Evolutionary conservation across 2,797 vertebrate species (phyloP), one percentile per base, ranked within the genome.

Genomic region (Lepidocolaptes lacrymiger): DNA sequence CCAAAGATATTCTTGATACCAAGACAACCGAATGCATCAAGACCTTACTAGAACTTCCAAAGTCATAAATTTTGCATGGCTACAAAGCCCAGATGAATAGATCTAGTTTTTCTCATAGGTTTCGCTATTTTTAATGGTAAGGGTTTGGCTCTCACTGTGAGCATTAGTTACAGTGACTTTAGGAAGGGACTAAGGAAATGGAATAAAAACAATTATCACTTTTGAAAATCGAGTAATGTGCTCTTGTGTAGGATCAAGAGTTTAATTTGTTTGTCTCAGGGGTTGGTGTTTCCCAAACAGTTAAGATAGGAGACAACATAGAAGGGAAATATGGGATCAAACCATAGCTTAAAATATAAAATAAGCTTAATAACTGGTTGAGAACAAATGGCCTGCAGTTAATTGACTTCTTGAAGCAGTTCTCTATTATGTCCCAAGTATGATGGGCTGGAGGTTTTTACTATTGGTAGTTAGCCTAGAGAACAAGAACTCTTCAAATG

Each of bases 111-210:
- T 66, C 9, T 83, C 27, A 6, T 4, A 67, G 9, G 5, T 56
- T 68, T 88, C 68, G 6, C 10, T 68, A 1, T 15, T 67, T 84
- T 63, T 59, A 30, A 54, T 36, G 32, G 5, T 26, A 56, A 44
- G 9, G 12, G 2, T 2, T 88, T 24, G 22, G 16, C 17, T 74
- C 6, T n/a, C 1, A 0, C 9, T 4, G 16, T 48, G 20, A 77
- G 2, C 1, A 6, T 72, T 39, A 49, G 10, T 15, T 1, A 11
- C 11, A 18, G 7, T 41, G 9, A 61, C 30, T 85, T 87, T 18
- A 43, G 43, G 6, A 54, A 8, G 0, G 15, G 9, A 44, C 16
- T 51, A 34, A 52, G 3, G 8, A 75, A 74, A 24, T 12, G 7
- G 16, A 89, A 34, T 17, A 55, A 56, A 82, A 75, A 6, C 12